These are phyloP conservation scores for Tenthredo distinguenda DNA, from an alignment of 2,888 invertebrate species.

Conservation along the genomic window DNA sequence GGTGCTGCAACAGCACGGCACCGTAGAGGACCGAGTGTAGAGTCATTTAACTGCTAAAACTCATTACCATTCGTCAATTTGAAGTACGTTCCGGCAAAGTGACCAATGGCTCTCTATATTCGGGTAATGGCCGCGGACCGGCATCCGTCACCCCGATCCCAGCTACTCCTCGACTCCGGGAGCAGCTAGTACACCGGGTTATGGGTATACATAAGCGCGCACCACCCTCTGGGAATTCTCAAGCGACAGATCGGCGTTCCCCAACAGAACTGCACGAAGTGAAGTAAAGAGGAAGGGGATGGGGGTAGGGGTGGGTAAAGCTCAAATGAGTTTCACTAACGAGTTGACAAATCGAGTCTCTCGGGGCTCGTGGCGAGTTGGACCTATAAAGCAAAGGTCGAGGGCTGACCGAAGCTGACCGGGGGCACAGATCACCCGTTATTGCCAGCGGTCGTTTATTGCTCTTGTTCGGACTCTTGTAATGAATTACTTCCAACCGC, in stretches of 20 bases:
- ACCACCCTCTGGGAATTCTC: conserved; percentile 63
- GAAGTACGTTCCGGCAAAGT: conserved; percentile 75
- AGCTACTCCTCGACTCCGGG: conserved; percentile 45
- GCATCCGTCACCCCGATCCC: conserved; percentile 74
- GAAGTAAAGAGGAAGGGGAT: background rate
- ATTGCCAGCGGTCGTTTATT: conserved; percentile 74
- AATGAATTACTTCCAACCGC: conserved; percentile 72
- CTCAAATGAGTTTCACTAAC: conserved; percentile 77
- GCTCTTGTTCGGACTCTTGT: conserved; percentile 75
- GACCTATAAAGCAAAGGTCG: conserved; percentile 76
- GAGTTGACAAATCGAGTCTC: conserved; percentile 78
- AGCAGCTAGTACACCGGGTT: conserved; percentile 63
- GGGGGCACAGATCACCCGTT: conserved; percentile 70
- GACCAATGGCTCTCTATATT: conserved; percentile 78
- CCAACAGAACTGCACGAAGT: conserved; percentile 18
- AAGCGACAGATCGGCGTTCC: conserved; percentile 54
- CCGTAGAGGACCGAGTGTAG: conserved; percentile 62
- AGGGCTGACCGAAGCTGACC: conserved; percentile 60
- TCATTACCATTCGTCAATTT: conserved; percentile 79
- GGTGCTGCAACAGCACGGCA: conserved; percentile 43
- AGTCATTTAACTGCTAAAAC: conserved; percentile 77
- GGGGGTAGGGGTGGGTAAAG: conserved; percentile 55
- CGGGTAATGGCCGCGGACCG: conserved; percentile 76
- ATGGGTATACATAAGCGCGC: conserved; percentile 64
- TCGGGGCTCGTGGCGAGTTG: conserved; percentile 75